A percentile compares a stretch with the other conserved stretches of the same genome.
These are phyloP conservation scores for Poeciliopsis turrubarensis DNA, from an alignment of 2,113 vertebrate genomes.

Conservation along the genomic window DNA sequence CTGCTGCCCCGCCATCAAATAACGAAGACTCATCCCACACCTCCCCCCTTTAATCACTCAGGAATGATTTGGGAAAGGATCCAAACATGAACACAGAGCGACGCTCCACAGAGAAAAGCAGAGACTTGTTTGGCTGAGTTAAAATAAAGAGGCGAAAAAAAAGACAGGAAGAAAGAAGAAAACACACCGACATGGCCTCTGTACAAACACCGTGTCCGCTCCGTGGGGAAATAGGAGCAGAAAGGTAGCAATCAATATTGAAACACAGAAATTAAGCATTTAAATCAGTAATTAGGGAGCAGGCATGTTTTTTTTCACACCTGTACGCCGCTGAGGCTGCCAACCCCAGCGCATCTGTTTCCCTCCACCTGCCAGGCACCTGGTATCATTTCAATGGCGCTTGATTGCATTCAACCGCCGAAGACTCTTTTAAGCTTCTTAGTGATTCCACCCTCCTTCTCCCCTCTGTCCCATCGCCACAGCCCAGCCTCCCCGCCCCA, in stretches of 20 bases:
- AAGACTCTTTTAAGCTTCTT: slow-evolving; percentile 98
- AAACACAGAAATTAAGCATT: slow-evolving; percentile 96
- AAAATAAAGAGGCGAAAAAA: slow-evolving; percentile 31
- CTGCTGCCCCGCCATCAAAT: slow-evolving; percentile 71
- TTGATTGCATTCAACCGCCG: slow-evolving; percentile 95
- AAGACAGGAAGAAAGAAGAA: slow-evolving; percentile 40
- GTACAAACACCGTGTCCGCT: slow-evolving; percentile 53
- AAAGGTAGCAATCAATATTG: slow-evolving; percentile 96
- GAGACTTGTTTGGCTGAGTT: slow-evolving; percentile 61
- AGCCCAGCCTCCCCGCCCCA: slow-evolving; percentile 28
- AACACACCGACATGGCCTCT: slow-evolving; percentile 57
- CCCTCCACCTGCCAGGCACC: slow-evolving; percentile 99
- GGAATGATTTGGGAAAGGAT: slow-evolving; percentile 73
- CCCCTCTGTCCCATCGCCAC: slow-evolving; percentile 15
- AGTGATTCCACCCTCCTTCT: slow-evolving; percentile 72
- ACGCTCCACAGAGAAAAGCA: slow-evolving; percentile 52
- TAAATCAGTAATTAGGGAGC: slow-evolving; percentile 96
- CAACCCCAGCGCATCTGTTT: slow-evolving; percentile 92
- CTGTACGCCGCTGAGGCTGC: slow-evolving; percentile 92
- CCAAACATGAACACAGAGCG: slow-evolving; percentile 73
- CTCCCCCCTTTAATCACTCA: slow-evolving; percentile 69
- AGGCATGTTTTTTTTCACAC: slow-evolving; percentile 90
- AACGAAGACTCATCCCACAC: slow-evolving; percentile 60
- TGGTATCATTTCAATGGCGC: slow-evolving; percentile 97
- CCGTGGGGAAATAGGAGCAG: slow-evolving; percentile 75